Base-by-base conservation (phyloP, 2,888 invertebrate species). In the Nemurella pictetii region DNA sequence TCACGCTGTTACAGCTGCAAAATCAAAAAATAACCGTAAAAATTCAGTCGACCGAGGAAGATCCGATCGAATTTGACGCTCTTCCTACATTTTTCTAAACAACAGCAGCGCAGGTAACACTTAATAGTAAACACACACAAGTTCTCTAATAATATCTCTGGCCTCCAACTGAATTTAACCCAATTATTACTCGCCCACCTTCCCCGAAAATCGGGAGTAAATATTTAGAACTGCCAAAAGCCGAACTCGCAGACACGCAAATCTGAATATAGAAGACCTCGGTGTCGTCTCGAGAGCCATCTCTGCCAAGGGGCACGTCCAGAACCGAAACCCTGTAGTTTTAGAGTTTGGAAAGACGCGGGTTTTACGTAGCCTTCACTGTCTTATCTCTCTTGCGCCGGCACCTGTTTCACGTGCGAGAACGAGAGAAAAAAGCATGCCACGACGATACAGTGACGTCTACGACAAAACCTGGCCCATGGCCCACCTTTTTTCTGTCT, bases 1-100 rank as follows among this genome's bases (percentile, higher is more conserved):
- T 75, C 75, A 28, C 55, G 78, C 78, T 82, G 55, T 26, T 30
- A 27, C 55, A 27, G 82, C 82, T 82, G 82, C 15, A 82, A 82
- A 82, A 82, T 27, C 29, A 78, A 78, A 78, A 75, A 75, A 75
- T 55, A 15, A 20, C 55, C 55, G 55, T 55, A 55, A 55, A 55
- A 12, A 55, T 20, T 20, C 55, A 55, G 55, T 15, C 20, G 9
- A 20, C 26, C 12, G 27, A 27, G 75, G 0, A 4, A 20, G 4
- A 73, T 25, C 26, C 9, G 32, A 3, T 32, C 55, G 20, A 55
- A 12, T 7, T 12, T 55, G 1, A 3, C 9, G 55, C 55, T 55
- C 5, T 3, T 20, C 55, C 15, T 55, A n/a, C n/a, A n/a, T 20
- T 7, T 55, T 55, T 20, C 55, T 55, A 20, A 55, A 55, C 20